phyloP scores from a whole-genome alignment of 2,113 vertebrate species.

The Caloenas nicobarica region DNA sequence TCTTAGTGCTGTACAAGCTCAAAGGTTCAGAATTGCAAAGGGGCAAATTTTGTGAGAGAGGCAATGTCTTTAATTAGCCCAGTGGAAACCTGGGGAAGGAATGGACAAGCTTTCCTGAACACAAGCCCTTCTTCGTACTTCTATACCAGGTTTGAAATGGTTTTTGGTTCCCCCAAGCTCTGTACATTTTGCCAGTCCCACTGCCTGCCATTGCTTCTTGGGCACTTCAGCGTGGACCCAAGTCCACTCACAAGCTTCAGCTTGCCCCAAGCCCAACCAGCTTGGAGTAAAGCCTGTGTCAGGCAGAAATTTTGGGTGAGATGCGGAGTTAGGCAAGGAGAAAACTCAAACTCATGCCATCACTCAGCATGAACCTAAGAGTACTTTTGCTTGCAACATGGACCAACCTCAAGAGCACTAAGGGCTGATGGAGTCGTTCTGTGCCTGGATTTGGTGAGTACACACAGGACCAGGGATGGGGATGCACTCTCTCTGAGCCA shows the following conservation, averaged over 20 bases:
- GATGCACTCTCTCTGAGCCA: background rate
- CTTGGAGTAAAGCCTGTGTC: background rate
- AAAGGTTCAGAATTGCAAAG: background rate
- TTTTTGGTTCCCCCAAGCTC: background rate
- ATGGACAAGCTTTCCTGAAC: background rate
- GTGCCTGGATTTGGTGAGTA: background rate
- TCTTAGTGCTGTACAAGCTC: background rate
- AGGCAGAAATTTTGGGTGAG: background rate
- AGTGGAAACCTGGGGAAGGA: background rate
- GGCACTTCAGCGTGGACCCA: background rate
- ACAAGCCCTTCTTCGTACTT: background rate
- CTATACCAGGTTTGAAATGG: background rate
- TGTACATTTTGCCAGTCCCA: background rate
- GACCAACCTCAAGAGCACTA: background rate
- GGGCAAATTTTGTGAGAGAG: background rate
- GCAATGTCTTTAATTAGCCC: background rate
- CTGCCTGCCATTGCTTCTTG: background rate
- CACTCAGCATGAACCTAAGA: background rate
- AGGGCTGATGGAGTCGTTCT: background rate
- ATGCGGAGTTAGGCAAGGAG: background rate
- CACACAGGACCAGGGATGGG: background rate
- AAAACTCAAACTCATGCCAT: background rate
- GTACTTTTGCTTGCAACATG: background rate
- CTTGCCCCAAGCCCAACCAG: background rate
- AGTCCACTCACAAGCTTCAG: background rate